Evolutionary conservation across 2,888 invertebrate genomes (phyloP), one percentile per base, ranked within the genome.

Genomic region (Deilephila elpenor): DNA sequence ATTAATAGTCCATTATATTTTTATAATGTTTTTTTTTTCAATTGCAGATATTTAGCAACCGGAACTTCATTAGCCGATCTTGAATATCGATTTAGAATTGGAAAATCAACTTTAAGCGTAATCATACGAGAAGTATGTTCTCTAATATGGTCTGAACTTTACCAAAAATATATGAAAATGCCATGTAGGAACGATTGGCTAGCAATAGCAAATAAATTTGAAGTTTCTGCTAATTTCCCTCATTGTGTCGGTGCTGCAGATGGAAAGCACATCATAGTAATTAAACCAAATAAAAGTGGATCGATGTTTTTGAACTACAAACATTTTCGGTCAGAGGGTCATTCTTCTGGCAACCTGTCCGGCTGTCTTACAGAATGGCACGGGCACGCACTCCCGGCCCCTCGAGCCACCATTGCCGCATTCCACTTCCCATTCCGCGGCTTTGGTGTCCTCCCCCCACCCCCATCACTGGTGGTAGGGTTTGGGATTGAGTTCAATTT

Each of bases 281-380:
- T 74, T 61, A 74, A 74, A 61, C 71, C 74, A 64, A 56, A 56
- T 17, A 56, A 74, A 71, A 71, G 71, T 62, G 74, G 74, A 70
- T 76, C 76, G 19, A 64, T 74, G 70, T 74, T 67, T 74, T 74
- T 64, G 6, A 74, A 75, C 61, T 74, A 75, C 56, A 75, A 75
- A 64, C 71, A 75, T 67, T 76, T n/a, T n/a, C n/a, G n/a, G n/a
- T n/a, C n/a, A n/a, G n/a, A n/a, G n/a, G n/a, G n/a, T n/a, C n/a
- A n/a, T n/a, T n/a, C n/a, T n/a, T n/a, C n/a, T n/a, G n/a, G n/a
- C n/a, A n/a, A n/a, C n/a, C n/a, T n/a, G n/a, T n/a, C n/a, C n/a
- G n/a, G n/a, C n/a, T n/a, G n/a, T n/a, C n/a, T n/a, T n/a, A n/a
- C n/a, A n/a, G n/a, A n/a, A n/a, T n/a, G n/a, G n/a, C n/a, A n/a